These are phyloP conservation scores for Lasioglossum malachurum DNA, from an alignment of 2,888 invertebrate species.

Conservation along the genomic window DNA sequence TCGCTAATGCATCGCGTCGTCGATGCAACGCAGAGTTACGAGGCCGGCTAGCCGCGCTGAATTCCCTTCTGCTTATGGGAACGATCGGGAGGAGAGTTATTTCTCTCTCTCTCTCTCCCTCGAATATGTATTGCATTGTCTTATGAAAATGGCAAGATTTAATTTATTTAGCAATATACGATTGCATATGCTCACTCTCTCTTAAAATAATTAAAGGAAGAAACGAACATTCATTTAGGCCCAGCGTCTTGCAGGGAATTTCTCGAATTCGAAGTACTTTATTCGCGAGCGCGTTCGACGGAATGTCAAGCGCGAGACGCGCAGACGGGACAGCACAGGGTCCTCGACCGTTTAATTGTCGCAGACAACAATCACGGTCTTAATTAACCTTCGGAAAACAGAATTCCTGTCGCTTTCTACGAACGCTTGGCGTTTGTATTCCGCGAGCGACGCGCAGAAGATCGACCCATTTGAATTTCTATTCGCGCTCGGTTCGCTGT, in stretches of 20 bases:
- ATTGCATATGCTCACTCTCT: not conserved
- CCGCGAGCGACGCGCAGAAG: not conserved
- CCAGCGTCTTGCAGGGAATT: not conserved
- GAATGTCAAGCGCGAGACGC: conserved; percentile 37
- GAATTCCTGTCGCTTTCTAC: conserved; percentile 36
- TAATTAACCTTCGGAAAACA: conserved; percentile 43
- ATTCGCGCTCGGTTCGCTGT: not conserved
- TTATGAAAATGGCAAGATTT: no score
- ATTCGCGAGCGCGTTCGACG: conserved; percentile 24
- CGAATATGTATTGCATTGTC: no score
- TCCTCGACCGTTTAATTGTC: conserved; percentile 46
- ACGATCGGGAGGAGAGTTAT: not conserved
- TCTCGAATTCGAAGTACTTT: not conserved
- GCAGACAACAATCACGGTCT: conserved; percentile 43
- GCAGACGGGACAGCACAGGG: not conserved
- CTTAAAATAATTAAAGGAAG: not conserved
- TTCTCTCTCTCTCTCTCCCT: not conserved
- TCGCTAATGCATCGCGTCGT: conserved; percentile 72
- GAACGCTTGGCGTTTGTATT: conserved; percentile 18
- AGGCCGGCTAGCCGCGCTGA: conserved; percentile 46
- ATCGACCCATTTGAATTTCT: not conserved
- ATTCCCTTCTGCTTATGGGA: conserved; percentile 52
- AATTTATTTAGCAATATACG: no score
- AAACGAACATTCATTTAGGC: not conserved
- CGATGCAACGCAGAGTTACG: conserved; percentile 65